These are phyloP conservation scores for Brachionus rubens DNA, from an alignment of 1,140 invertebrate species.

Conservation along the genomic window DNA sequence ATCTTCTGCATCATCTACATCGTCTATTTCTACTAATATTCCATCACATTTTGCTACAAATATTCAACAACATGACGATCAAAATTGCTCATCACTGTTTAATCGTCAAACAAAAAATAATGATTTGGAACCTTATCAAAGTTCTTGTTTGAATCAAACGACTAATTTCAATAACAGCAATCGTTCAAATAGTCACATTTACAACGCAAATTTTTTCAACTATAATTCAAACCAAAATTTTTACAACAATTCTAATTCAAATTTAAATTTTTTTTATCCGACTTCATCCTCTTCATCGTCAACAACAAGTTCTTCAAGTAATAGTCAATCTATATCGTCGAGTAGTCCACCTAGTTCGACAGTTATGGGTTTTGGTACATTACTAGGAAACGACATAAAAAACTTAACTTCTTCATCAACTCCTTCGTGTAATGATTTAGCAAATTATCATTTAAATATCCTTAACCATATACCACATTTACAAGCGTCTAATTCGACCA, in stretches of 20 bases:
- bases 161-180: slow-evolving; percentile 1
- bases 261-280: background rate
- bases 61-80: background rate
- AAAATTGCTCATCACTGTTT: background rate
- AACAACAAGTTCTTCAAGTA: background rate
- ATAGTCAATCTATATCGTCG: background rate
- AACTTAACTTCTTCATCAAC: background rate
- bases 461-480: background rate
- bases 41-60: background rate
- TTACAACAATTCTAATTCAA: background rate
- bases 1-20: slow-evolving; percentile 19
- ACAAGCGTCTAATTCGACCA: background rate
- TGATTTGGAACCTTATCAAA: background rate
- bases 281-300: slow-evolving; percentile 6
- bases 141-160: background rate
- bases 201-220: background rate
- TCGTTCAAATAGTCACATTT: background rate
- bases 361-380: background rate
- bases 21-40: background rate
- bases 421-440: background rate
- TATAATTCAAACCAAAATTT: background rate
- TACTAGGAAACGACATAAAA: background rate
- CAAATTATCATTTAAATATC: background rate
- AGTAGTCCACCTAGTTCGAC: background rate
- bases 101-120: background rate